Conservation (phyloP, 2,113 vertebrate species). For the Corythoichthys intestinalis region DNA sequence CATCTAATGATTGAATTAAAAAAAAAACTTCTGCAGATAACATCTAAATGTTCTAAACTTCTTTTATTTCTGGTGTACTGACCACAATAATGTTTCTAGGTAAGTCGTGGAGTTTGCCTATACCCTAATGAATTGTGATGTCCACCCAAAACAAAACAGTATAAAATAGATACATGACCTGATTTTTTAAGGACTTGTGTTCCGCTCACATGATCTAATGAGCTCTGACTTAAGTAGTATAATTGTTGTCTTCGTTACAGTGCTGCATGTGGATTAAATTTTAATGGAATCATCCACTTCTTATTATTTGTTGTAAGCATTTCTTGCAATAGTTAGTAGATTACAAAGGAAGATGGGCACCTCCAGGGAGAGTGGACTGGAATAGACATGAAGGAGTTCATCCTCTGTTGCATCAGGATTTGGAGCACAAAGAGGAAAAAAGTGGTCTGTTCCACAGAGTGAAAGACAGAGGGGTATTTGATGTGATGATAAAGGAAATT, state of each 20-base stretch:
- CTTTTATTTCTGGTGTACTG: neutral
- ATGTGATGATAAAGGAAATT: conserved; percentile 12
- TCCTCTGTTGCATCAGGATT: conserved; percentile 36
- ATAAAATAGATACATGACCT: neutral
- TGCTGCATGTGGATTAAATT: neutral
- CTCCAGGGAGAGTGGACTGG: conserved; percentile 38
- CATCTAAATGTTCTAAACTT: neutral
- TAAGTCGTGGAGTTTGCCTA: neutral
- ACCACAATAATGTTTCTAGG: neutral
- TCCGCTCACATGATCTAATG: neutral
- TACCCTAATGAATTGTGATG: neutral
- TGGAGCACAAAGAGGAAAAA: conserved; percentile 20
- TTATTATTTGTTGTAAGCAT: neutral
- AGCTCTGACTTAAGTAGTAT: neutral
- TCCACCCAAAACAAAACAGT: neutral
- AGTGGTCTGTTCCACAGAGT: conserved; percentile 17
- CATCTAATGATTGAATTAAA: neutral
- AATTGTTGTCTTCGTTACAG: neutral
- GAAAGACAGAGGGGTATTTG: conserved; percentile 9
- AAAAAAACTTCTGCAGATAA: neutral
- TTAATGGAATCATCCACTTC: conserved; percentile 16
- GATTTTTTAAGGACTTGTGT: neutral
- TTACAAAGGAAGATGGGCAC: conserved; percentile 31
- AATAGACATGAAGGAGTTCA: conserved; percentile 58
- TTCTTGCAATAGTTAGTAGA: conserved; percentile 28